Evolutionary conservation across 2,888 invertebrate genomes (phyloP), one percentile per base, ranked within the genome.

Genomic region (Augiades crinisus): DNA sequence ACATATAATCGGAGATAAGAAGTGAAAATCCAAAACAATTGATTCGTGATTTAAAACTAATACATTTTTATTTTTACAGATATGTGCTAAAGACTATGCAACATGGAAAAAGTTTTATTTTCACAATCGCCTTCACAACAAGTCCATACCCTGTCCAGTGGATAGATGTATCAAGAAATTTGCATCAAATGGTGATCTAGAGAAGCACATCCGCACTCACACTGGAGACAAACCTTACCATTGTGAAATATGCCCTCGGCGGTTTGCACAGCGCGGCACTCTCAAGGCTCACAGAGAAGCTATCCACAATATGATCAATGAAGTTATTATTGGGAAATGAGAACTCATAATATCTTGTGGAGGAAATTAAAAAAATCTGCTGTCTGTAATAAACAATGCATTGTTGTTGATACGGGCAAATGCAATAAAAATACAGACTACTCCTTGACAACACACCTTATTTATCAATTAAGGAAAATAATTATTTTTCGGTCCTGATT

Each of bases 161-260:
- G 69, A 74, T 7, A 54, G 17, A 0, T 90, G 90, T 53, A 64
- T 61, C 0, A 90, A 89, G 56, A 73, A 58, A 34, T 90, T 90
- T 57, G 70, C 81, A 0, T 77, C 71, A 0, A 87, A 78, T 53
- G 75, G 75, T 0, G 90, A 90, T 44, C 58, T 89, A 7, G 70
- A 72, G 30, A 88, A 84, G 52, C 90, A 90, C 40, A 57, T 72
- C 0, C 64, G 89, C 0, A 75, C 73, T 0, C 90, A 90, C 55
- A 89, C 90, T 0, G 89, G 90, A 0, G 86, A 83, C 44, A 77
- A 71, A 19, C 90, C 90, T 0, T 90, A 58, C 40, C 17, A 54
- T 1, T 90, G 90, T 40, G 60, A 71, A 1, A 14, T 73, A 0
- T 90, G 90, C 31, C 60, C 65, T 0, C 80, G 62, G 30, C 59